These are phyloP conservation scores for Novumbra hubbsi DNA, from an alignment of 2,797 vertebrate genomes.

Conservation along the genomic window DNA sequence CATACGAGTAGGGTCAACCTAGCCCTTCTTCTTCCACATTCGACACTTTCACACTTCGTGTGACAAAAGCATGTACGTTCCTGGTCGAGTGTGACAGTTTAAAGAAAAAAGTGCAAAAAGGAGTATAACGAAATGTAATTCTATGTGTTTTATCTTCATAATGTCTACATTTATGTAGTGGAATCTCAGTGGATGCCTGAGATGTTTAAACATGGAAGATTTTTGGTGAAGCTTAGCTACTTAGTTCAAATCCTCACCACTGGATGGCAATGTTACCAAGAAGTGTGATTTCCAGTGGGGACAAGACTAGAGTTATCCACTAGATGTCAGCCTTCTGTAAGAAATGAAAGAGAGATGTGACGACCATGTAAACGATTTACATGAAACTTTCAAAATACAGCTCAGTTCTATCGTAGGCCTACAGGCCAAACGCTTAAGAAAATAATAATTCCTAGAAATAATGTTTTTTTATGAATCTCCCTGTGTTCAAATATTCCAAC, in stretches of 20 bases:
- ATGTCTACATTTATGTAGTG: not conserved
- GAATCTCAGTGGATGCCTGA: not conserved
- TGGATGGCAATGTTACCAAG: not conserved
- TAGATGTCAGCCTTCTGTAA: constrained; percentile 1
- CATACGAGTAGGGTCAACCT: not conserved
- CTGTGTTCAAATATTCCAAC: not conserved
- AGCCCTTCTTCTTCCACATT: not conserved
- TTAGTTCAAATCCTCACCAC: not conserved
- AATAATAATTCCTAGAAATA: not conserved
- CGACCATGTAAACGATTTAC: not conserved
- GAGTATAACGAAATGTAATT: not conserved
- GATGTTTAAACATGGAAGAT: not conserved
- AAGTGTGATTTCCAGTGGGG: not conserved
- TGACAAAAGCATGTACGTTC: not conserved
- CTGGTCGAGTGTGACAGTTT: not conserved
- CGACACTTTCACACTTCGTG: too few species aligned
- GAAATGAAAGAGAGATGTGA: not conserved
- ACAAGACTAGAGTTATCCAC: not conserved
- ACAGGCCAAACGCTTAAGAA: too few species aligned
- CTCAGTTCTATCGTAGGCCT: too few species aligned
- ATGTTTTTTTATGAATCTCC: not conserved
- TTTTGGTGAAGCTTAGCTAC: not conserved
- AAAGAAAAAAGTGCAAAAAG: not conserved
- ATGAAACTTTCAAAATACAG: too few species aligned
- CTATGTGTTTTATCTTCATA: too few species aligned